phyloP scores from a whole-genome alignment of 2,113 vertebrate species.

The Oncorhynchus keta region DNA sequence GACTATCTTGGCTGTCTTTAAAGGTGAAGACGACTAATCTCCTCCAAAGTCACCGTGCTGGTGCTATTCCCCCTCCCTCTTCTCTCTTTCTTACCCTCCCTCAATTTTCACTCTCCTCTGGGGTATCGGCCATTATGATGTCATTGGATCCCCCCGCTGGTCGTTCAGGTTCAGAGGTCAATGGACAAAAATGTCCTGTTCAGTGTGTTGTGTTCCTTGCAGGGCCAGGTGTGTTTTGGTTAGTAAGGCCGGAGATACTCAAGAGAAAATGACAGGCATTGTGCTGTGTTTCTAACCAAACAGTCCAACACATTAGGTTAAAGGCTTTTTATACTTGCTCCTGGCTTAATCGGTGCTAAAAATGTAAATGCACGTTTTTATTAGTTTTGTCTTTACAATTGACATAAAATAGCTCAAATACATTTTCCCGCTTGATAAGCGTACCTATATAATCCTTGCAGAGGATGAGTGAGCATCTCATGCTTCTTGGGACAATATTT shows the following conservation, averaged over 20 bases:
- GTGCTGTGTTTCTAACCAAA: constrained; percentile 6
- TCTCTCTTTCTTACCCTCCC: constrained; percentile 24
- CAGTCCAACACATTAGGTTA: constrained; percentile 5
- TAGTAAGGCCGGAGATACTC: constrained; percentile 35
- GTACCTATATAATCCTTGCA: neutral
- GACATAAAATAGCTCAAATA: neutral
- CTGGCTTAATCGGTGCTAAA: neutral
- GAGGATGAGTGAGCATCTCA: neutral
- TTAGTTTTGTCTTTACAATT: neutral
- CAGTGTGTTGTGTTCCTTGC: constrained; percentile 39
- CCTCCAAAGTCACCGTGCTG: constrained; percentile 69
- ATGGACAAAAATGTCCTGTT: constrained; percentile 54
- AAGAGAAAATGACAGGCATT: constrained; percentile 21
- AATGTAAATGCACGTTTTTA: neutral
- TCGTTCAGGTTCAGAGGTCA: constrained; percentile 62
- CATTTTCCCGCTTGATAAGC: constrained; percentile 22
- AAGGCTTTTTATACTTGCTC: constrained; percentile 20
- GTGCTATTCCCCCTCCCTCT: constrained; percentile 12
- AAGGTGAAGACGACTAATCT: constrained; percentile 75
- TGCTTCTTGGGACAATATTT: constrained; percentile 20
- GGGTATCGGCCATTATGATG: constrained; percentile 51
- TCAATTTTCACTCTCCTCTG: constrained; percentile 33
- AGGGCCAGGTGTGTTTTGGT: constrained; percentile 46
- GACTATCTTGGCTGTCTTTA: constrained; percentile 74
- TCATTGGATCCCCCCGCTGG: constrained; percentile 48